Conservation (phyloP, 2,797 vertebrate species). For the Tarsius wallacei region DNA sequence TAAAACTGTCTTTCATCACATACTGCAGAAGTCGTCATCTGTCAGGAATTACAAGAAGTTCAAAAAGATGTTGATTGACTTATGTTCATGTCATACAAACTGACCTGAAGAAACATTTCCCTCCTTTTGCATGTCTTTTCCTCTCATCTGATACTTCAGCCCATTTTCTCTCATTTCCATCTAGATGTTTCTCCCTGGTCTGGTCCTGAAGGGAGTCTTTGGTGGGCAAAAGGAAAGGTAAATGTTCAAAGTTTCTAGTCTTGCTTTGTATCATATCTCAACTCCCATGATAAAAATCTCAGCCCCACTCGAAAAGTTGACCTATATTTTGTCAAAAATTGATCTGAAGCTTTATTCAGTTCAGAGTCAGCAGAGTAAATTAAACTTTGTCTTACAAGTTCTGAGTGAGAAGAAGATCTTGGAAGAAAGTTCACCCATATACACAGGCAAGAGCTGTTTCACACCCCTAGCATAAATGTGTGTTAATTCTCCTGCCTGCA, state of each 20-base stretch:
- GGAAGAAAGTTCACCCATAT: background rate
- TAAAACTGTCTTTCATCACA: background rate
- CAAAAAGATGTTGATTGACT: background rate
- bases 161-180: background rate
- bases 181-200: background rate
- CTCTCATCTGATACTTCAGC: background rate
- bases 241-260: background rate
- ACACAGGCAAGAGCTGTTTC: background rate
- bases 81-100: background rate
- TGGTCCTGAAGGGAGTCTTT: background rate
- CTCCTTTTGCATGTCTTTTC: background rate
- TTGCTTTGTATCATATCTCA: background rate
- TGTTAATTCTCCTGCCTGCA: background rate
- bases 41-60: background rate
- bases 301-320: background rate
- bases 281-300: background rate
- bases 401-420: background rate
- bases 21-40: background rate
- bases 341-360: background rate
- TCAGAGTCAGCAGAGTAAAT: background rate
- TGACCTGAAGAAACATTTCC: background rate
- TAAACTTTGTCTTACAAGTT: background rate
- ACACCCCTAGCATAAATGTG: fast-evolving
- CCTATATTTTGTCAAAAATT: background rate
- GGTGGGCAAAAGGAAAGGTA: background rate